Percentiles rank a stretch among this genome's conserved stretches.
These are phyloP conservation scores for Rhodinocichla rosea DNA, from an alignment of 2,113 vertebrate species.

Conservation along the genomic window DNA sequence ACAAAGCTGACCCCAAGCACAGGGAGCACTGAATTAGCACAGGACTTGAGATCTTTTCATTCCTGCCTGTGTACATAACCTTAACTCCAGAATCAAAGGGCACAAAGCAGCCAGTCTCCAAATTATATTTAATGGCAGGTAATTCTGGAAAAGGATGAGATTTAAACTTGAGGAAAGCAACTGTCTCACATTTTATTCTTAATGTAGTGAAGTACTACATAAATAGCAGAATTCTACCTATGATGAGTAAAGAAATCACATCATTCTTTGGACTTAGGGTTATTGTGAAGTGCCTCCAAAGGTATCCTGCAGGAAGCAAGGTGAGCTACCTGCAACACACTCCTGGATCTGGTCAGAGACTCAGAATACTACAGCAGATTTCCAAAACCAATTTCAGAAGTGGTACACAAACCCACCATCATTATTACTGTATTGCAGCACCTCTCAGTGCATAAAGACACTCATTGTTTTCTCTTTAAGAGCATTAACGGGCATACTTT, in stretches of 20 bases:
- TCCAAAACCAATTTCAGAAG: background rate
- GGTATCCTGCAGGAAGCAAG: background rate
- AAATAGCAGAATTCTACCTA: background rate
- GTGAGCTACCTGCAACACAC: background rate
- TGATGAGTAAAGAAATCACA: background rate
- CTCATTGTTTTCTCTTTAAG: slow-evolving; percentile 22
- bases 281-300: background rate
- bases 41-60: background rate
- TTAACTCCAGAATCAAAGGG: background rate
- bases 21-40: background rate
- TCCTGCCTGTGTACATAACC: background rate
- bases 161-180: background rate
- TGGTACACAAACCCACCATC: background rate
- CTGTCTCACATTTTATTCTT: background rate
- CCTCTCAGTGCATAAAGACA: slow-evolving; percentile 12
- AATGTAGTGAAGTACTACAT: background rate
- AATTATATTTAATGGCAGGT: background rate
- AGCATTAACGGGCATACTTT: background rate
- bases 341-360: background rate
- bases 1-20: background rate
- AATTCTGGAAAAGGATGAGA: background rate
- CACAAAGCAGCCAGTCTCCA: background rate
- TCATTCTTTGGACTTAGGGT: background rate
- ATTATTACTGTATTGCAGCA: background rate
- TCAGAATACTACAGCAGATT: background rate